Evolutionary conservation across 2,113 vertebrate species (phyloP).

Genomic region (Tringa solitaria): DNA sequence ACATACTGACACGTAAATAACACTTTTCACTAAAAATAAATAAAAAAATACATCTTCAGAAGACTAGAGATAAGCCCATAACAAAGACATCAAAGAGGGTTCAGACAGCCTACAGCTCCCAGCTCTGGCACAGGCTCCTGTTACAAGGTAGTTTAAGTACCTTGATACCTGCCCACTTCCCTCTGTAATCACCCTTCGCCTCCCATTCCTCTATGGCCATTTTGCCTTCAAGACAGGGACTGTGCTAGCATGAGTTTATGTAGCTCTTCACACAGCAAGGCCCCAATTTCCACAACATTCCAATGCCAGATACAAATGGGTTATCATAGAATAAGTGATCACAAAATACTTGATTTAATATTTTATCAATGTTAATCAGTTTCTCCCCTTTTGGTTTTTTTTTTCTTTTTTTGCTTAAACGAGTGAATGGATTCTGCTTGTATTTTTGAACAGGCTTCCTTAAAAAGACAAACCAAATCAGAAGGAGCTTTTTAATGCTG

Average conservation of each 20-base stretch:
- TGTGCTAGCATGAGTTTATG: no score
- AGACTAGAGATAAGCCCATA: background rate
- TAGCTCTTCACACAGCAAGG: background rate
- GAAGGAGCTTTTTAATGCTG: background rate
- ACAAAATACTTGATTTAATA: background rate
- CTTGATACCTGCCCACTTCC: background rate
- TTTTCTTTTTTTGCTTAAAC: background rate
- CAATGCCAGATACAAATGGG: background rate
- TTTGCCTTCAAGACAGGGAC: background rate
- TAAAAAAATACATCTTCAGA: background rate
- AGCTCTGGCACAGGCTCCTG: background rate
- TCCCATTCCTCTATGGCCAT: background rate
- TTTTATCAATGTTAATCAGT: background rate
- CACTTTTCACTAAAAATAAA: background rate
- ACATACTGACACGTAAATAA: background rate
- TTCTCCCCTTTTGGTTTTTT: background rate
- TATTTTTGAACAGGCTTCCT: background rate
- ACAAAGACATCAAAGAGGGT: background rate
- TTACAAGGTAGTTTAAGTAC: background rate
- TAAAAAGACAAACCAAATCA: background rate
- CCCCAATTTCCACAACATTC: background rate
- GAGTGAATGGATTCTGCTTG: background rate
- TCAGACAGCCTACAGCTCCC: background rate
- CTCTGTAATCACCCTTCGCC: background rate
- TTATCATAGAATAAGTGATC: background rate